Percentiles rank a stretch among this genome's conserved stretches.
These are phyloP conservation scores for Poecilia gillii DNA, from an alignment of 2,797 vertebrate species.

Conservation along the genomic window DNA sequence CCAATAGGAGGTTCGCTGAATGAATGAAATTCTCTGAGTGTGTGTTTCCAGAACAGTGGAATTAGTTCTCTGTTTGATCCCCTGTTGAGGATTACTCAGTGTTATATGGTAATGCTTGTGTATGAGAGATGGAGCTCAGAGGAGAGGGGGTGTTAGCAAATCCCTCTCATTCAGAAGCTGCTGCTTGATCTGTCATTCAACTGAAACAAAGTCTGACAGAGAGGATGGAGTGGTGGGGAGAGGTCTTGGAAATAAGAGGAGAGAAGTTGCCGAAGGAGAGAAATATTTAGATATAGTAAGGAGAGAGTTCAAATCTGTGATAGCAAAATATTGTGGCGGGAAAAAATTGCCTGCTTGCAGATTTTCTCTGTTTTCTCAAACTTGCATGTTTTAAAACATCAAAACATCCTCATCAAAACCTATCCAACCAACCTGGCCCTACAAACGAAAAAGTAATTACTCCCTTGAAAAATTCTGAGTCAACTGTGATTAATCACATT, in stretches of 20 bases:
- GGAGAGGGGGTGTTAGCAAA: constrained; percentile 44
- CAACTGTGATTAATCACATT: background rate
- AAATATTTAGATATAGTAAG: constrained; percentile 9
- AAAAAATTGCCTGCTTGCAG: background rate
- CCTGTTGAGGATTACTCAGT: constrained; percentile 43
- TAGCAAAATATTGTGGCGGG: background rate
- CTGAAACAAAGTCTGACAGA: constrained; percentile 35
- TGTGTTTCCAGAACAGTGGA: constrained; percentile 29
- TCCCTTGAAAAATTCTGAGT: background rate
- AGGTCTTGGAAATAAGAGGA: constrained; percentile 16
- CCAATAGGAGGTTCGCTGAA: constrained; percentile 52
- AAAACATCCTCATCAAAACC: background rate
- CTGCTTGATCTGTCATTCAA: constrained; percentile 66
- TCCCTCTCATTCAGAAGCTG: constrained; percentile 68
- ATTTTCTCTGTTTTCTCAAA: background rate
- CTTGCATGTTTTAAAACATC: background rate
- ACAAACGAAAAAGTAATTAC: background rate
- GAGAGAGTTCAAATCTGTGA: background rate
- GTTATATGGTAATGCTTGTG: constrained; percentile 21
- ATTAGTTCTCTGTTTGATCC: constrained; percentile 56
- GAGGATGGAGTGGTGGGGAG: constrained; percentile 13
- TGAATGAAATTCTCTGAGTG: constrained; percentile 62
- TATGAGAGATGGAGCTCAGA: constrained; percentile 20
- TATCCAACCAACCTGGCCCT: background rate
- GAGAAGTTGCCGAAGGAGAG: constrained; percentile 35